Evolutionary conservation across 2,113 vertebrate genomes (phyloP), one percentile per base, ranked within the genome.

Genomic region (Puntigrus tetrazona): DNA sequence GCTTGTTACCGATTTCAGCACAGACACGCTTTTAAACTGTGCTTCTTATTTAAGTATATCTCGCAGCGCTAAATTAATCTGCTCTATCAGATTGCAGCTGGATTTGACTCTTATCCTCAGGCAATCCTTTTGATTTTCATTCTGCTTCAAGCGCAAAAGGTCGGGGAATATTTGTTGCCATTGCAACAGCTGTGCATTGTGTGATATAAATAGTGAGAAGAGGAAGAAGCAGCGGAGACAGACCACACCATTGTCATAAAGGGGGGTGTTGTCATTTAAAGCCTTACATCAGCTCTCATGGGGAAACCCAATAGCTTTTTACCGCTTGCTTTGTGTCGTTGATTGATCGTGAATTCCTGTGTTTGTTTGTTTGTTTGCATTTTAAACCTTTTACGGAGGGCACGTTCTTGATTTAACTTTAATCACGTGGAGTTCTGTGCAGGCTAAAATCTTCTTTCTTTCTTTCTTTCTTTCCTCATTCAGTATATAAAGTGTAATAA

Each of bases 31-130:
- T n/a, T 70, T 70, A 70, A 70, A 70, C 34, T 27, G n/a, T 52
- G 18, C 27, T n/a, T 70, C 36, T 20, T 50, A 8, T 47, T 50
- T 25, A 29, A 47, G 27, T 55, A 77, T 22, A 22, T 77, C 18
- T 76, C 61, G 73, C 25, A 22, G 27, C 61, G 2, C 20, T 70
- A 6, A 22, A 57, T 83, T 83, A 74, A 87, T 79, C 83, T 73
- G 22, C 27, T 50, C 65, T 82, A 36, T 45, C 57, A 47, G 79
- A 87, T 78, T 86, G 72, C 38, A 34, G 36, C 27, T 72, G 80
- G 80, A 72, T 85, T 83, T 73, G 45, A 79, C 78, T 41, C 41
- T 78, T 59, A 69, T 78, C 65, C 59, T 38, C 38, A 25, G n/a
- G 16, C 77, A 65, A 50, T 73, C 81, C 57, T 65, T 74, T 3